Evolutionary conservation across 2,113 vertebrate species (phyloP).

Genomic region (Pterophyllum scalare): DNA sequence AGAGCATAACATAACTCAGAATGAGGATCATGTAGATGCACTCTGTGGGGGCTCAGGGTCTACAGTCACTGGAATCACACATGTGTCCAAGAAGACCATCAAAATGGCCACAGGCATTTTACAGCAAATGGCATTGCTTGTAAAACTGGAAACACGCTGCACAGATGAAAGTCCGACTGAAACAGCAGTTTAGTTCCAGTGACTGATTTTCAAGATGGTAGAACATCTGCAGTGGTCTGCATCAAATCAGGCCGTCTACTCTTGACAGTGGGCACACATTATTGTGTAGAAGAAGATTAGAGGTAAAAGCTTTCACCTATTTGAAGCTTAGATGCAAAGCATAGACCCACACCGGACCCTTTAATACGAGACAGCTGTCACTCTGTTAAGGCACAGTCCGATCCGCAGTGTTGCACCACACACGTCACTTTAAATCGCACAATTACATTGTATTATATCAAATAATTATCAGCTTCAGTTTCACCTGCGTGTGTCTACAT

Average conservation of each 20-base stretch:
- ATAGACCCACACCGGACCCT: too few relatives aligned
- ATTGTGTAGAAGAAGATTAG: neutral
- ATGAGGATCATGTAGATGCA: neutral
- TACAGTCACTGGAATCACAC: neutral
- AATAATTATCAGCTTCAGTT: neutral
- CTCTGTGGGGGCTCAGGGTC: rapidly evolving
- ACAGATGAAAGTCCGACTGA: slow-evolving; percentile 5
- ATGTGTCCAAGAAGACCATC: neutral
- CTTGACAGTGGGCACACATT: neutral
- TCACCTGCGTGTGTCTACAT: neutral
- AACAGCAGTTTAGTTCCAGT: slow-evolving; percentile 9
- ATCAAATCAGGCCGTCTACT: slow-evolving; percentile 4
- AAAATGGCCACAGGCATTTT: neutral
- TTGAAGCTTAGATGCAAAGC: neutral
- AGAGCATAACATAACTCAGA: neutral
- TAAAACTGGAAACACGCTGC: neutral
- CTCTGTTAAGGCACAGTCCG: neutral
- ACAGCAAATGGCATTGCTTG: slow-evolving; percentile 4
- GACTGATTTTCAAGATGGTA: slow-evolving; percentile 17
- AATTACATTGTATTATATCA: neutral
- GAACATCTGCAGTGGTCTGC: slow-evolving; percentile 11
- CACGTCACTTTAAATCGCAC: neutral
- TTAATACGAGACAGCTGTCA: neutral
- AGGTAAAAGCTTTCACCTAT: neutral
- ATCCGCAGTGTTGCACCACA: neutral